Evolutionary conservation across 2,797 vertebrate species (phyloP).

Genomic region (Hydrolagus colliei): DNA sequence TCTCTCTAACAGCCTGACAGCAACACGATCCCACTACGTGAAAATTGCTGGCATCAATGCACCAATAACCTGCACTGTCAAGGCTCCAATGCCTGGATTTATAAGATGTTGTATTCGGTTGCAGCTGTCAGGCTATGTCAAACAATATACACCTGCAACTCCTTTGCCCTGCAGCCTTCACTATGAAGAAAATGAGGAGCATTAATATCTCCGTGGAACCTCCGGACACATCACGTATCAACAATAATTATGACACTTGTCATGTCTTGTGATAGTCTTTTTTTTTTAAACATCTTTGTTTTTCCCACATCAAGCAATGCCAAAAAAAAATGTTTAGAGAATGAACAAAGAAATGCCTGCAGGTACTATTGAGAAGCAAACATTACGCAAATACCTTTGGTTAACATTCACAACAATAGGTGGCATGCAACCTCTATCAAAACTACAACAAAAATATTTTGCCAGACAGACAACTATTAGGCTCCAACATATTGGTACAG

Average conservation of each 20-base stretch:
- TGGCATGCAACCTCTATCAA: not conserved
- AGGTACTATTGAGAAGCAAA: not conserved
- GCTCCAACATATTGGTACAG: not conserved
- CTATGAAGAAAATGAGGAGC: not conserved
- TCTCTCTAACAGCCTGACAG: not conserved
- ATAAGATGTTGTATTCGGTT: not conserved
- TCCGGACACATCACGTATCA: not conserved
- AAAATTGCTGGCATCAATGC: not conserved
- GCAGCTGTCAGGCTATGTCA: not conserved
- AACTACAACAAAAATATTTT: not conserved
- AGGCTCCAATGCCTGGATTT: not conserved
- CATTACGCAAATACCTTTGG: not conserved
- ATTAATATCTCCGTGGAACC: not conserved
- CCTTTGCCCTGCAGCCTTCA: not conserved
- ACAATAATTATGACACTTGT: not conserved
- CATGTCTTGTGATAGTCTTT: not conserved
- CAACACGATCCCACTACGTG: not conserved
- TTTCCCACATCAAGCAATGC: not conserved
- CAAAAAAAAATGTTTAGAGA: not conserved
- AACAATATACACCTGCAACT: not conserved
- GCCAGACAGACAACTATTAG: not conserved
- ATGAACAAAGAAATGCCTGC: not conserved
- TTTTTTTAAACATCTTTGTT: not conserved
- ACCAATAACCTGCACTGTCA: not conserved
- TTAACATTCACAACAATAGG: not conserved